Conservation (phyloP, 2,797 vertebrate genomes). For the Neosilurus hyrtlii region DNA sequence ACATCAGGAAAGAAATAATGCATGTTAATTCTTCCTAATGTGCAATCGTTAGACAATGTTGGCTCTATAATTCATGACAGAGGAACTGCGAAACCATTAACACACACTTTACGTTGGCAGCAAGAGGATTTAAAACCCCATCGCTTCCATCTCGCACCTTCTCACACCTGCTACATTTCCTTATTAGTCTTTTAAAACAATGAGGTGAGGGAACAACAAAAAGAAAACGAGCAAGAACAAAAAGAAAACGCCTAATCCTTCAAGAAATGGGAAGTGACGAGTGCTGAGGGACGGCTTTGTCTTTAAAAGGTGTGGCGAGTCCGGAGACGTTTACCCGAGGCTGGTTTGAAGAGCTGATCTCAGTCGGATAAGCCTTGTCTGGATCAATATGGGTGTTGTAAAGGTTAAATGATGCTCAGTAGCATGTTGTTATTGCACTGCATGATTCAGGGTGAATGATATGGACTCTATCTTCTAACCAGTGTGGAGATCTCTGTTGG, state of each 20-base stretch:
- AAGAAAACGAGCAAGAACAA: too few relatives aligned
- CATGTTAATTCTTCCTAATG: background rate
- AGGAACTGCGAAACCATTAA: background rate
- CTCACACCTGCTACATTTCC: conserved; percentile 57
- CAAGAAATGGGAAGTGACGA: conserved; percentile 40
- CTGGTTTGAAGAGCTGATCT: conserved; percentile 68
- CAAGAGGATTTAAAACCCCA: background rate
- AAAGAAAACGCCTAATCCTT: conserved; percentile 45
- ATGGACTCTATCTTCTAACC: conserved; percentile 63
- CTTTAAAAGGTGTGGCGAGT: conserved; percentile 65
- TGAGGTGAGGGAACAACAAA: background rate
- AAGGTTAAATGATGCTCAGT: conserved; percentile 85
- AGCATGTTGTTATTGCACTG: conserved; percentile 72
- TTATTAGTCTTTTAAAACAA: conserved; percentile 44
- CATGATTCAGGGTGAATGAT: conserved; percentile 70
- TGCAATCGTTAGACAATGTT: background rate
- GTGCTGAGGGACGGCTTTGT: conserved; percentile 64
- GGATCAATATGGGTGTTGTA: conserved; percentile 82
- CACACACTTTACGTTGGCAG: background rate
- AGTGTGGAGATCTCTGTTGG: background rate
- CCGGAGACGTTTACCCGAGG: conserved; percentile 64
- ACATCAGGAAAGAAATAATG: background rate
- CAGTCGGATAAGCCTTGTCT: conserved; percentile 71
- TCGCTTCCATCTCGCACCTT: conserved; percentile 66
- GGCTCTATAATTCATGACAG: background rate